Evolutionary conservation across 2,888 invertebrate species (phyloP).

Genomic region (Apodemia zela): DNA sequence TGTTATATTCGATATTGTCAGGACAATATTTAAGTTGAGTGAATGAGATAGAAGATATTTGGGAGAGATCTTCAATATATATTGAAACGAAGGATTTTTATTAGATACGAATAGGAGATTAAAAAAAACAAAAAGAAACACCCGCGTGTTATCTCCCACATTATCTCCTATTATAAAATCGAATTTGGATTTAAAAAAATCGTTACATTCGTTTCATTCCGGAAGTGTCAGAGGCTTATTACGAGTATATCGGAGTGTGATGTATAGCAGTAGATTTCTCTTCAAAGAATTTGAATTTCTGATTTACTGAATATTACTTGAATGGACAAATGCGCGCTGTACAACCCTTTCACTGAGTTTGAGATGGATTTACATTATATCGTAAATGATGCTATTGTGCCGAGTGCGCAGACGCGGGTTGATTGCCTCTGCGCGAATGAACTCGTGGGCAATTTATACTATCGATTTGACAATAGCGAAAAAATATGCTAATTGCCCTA

Average conservation of each 20-base stretch:
- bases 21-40: no score
- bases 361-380: slow-evolving; percentile 11
- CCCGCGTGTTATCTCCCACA: no score
- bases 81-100: no score
- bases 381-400: slow-evolving; percentile 40
- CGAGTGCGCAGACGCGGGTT: slow-evolving; percentile 20
- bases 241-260: neutral
- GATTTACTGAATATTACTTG: neutral
- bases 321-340: neutral
- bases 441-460: slow-evolving; percentile 10
- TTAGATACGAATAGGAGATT: no score
- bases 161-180: no score
- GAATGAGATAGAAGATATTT: no score
- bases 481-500: slow-evolving; percentile 19
- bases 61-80: no score
- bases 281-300: neutral
- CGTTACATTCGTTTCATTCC: no score
- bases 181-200: no score
- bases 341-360: neutral
- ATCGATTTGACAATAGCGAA: slow-evolving; percentile 18
- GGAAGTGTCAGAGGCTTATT: neutral
- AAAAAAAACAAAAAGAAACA: no score
- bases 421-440: slow-evolving; percentile 12
- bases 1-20: no score
- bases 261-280: neutral